Conservation (phyloP, 2,113 vertebrate genomes). For the Camelus bactrianus region DNA sequence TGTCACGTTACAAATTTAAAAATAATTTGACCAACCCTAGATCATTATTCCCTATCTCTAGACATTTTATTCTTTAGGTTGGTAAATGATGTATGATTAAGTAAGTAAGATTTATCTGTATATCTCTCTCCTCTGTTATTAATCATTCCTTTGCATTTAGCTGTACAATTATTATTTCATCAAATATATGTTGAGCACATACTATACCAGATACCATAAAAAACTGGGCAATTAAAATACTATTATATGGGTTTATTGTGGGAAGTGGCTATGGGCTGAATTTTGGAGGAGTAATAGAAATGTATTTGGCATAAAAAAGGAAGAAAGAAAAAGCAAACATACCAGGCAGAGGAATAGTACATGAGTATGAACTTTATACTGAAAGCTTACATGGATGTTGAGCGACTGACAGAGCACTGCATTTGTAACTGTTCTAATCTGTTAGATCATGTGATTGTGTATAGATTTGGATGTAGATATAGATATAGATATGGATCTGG, state of each 20-base stretch:
- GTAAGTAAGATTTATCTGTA: neutral
- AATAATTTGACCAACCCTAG: neutral
- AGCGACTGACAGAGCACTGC: neutral
- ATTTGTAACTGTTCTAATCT: neutral
- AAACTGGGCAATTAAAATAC: neutral
- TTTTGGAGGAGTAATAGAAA: neutral
- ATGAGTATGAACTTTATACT: neutral
- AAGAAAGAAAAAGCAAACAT: neutral
- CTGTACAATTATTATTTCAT: neutral
- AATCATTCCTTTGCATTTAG: neutral
- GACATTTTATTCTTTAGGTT: neutral
- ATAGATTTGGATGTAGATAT: no score
- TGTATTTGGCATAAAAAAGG: neutral
- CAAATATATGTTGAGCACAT: neutral
- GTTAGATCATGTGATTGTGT: neutral
- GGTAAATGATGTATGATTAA: conserved; percentile 8
- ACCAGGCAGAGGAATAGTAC: neutral
- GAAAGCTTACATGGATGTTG: neutral
- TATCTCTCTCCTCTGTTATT: neutral
- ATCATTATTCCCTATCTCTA: neutral
- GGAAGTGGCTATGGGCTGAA: neutral
- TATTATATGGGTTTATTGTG: neutral
- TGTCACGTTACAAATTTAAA: neutral
- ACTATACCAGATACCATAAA: neutral
- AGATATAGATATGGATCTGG: neutral